Evolutionary conservation across 1,140 invertebrate genomes (phyloP), one percentile per base, ranked within the genome.

Genomic region (Melitaea cinxia): DNA sequence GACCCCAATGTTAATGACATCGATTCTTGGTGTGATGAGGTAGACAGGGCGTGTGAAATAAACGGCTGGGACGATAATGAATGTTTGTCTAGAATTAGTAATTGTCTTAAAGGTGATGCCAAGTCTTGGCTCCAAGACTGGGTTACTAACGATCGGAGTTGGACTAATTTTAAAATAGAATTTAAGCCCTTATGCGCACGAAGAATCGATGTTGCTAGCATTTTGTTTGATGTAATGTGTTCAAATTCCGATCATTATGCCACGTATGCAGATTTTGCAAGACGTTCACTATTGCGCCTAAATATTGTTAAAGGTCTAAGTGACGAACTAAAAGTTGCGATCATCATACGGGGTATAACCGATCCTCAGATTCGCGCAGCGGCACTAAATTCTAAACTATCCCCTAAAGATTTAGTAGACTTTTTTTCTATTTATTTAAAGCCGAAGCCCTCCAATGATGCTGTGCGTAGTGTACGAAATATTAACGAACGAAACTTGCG

Each of bases 211-310:
- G 24, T 39, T 12, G 70, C 70, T 0, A 50, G 49, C 26, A 66
- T 68, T 14, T 30, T 68, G 12, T 63, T 50, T 37, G 62, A 72
- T 0, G 50, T 62, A 10, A 72, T 72, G 62, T 58, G 52, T 45
- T 62, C 53, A 1, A 50, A 24, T 5, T 72, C 65, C 0, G 59
- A 68, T 28, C 58, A 59, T 7, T 72, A 53, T 17, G 0, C 30
- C 1, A 63, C 58, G 4, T 72, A 72, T 15, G 65, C 70, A 2
- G 70, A 72, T n/a, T 72, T 68, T 39, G 70, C 70, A 2, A 33
- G 70, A n/a, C 39, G 58, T 10, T 62, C 65, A 9, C 47, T 65
- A 7, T 56, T 72, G 17, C 57, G 66, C 4, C 14, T 72, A 2
- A n/a, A 49, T 10, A 52, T 68, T 14, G 59, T 72, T 10, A 50